phyloP scores from a whole-genome alignment of 2,113 vertebrate genomes.

The Megalops atlanticus region DNA sequence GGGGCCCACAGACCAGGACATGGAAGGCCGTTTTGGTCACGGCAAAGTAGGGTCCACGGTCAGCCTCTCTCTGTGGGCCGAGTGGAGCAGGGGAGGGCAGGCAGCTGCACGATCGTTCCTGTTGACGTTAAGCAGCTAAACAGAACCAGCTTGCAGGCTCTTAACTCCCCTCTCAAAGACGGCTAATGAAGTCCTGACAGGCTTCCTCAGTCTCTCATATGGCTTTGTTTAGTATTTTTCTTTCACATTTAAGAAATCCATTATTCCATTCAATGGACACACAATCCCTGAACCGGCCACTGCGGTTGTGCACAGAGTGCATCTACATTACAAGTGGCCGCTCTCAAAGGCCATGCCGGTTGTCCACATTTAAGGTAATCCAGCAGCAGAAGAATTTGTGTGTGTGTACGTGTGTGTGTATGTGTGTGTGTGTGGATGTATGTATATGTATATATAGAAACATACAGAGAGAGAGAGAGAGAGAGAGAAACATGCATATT shows the following conservation, averaged over 20 bases:
- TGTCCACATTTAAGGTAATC: background rate
- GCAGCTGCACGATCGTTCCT: conserved; percentile 73
- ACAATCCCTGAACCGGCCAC: conserved; percentile 44
- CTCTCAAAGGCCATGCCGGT: conserved; percentile 11
- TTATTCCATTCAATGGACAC: conserved; percentile 70
- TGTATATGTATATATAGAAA: no score
- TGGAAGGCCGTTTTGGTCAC: conserved; percentile 35
- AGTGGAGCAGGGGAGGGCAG: conserved; percentile 37
- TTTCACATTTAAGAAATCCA: conserved; percentile 67
- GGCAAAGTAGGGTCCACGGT: conserved; percentile 47
- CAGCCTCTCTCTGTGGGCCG: conserved; percentile 51
- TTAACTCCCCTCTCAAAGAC: conserved; percentile 68
- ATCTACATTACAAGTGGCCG: conserved; percentile 37
- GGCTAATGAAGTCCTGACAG: conserved; percentile 81
- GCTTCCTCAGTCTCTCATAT: conserved; percentile 77
- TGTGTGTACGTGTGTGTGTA: no score
- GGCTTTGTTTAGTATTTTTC: conserved; percentile 72
- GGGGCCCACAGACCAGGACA: conserved; percentile 43
- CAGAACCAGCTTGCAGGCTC: conserved; percentile 76
- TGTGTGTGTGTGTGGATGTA: no score
- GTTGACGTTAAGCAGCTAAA: conserved; percentile 78
- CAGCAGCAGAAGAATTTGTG: no score
- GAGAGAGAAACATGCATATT: background rate
- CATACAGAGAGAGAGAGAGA: conserved; percentile 14
- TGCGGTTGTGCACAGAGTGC: conserved; percentile 30